These are phyloP conservation scores for Entomobrya multifasciata DNA, from an alignment of 2,888 invertebrate genomes.

Conservation along the genomic window DNA sequence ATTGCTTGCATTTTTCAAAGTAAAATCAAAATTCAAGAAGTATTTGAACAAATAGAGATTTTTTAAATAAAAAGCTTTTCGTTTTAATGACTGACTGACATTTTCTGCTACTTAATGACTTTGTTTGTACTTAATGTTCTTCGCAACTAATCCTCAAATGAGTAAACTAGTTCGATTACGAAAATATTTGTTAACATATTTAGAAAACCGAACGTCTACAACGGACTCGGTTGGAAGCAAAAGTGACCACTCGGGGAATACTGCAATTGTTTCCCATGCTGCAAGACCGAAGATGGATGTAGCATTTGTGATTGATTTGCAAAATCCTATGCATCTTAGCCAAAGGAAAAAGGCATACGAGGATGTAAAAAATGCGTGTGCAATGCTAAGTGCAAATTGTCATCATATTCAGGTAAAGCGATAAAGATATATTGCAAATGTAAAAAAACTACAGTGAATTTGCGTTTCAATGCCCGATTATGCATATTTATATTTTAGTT, in stretches of 20 bases:
- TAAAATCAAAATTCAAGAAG: too few species aligned
- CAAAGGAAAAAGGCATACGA: conserved; percentile 91
- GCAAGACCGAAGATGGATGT: conserved; percentile 90
- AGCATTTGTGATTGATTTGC: conserved; percentile 88
- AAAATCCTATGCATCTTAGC: conserved; percentile 87
- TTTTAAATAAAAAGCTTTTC: too few species aligned
- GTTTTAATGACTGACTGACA: background rate
- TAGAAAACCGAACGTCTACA: conserved; percentile 81
- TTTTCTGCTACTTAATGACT: too few species aligned
- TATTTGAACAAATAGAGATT: too few species aligned
- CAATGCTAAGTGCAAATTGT: conserved; percentile 89
- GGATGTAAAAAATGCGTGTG: conserved; percentile 91
- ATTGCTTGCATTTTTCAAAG: too few species aligned
- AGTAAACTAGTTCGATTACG: conserved; percentile 47
- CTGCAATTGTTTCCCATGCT: conserved; percentile 81
- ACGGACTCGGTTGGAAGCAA: conserved; percentile 86
- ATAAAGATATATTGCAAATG: too few species aligned
- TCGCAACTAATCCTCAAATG: background rate
- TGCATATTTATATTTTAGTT: too few species aligned
- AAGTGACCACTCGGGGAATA: conserved; percentile 84
- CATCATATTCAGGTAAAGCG: conserved; percentile 91
- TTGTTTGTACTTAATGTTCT: conserved; percentile 16
- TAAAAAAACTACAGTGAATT: too few species aligned
- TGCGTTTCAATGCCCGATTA: too few species aligned
- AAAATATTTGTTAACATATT: conserved; percentile 55